These are phyloP conservation scores for Pyrocephalus nanus DNA, from an alignment of 2,797 vertebrate species.

Conservation along the genomic window DNA sequence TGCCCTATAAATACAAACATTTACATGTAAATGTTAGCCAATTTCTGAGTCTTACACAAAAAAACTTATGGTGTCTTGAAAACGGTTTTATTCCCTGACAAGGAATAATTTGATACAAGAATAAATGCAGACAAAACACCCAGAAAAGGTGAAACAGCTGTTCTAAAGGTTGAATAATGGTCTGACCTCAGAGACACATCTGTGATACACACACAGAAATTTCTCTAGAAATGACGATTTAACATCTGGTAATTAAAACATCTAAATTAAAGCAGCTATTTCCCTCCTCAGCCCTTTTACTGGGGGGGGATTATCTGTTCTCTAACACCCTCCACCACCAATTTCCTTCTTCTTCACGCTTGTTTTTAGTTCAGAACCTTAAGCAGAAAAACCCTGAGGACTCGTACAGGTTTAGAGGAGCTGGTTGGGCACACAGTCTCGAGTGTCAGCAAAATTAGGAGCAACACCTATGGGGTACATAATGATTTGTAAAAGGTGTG, in stretches of 20 bases:
- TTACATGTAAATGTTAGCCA: not conserved
- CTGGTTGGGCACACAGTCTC: accelerated
- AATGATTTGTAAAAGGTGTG: not conserved
- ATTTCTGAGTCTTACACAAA: not conserved
- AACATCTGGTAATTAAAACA: not conserved
- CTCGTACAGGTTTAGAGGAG: not conserved
- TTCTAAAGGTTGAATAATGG: not conserved
- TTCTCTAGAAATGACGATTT: not conserved
- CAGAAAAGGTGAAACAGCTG: not conserved
- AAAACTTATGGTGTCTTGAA: not conserved
- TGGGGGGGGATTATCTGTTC: not conserved
- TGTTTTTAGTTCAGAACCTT: not conserved
- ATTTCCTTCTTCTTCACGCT: not conserved
- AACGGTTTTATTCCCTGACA: not conserved
- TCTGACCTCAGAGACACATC: not conserved
- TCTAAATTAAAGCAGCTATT: not conserved
- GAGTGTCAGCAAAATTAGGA: not conserved
- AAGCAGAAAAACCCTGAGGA: not conserved
- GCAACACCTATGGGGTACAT: not conserved
- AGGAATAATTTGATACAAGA: not conserved
- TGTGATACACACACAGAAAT: not conserved
- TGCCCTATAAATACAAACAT: not conserved
- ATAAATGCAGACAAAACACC: not conserved
- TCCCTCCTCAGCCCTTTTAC: not conserved
- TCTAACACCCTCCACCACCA: not conserved